Evolutionary conservation across 1,140 invertebrate genomes (phyloP).

Genomic region (Drosophila equinoxialis): DNA sequence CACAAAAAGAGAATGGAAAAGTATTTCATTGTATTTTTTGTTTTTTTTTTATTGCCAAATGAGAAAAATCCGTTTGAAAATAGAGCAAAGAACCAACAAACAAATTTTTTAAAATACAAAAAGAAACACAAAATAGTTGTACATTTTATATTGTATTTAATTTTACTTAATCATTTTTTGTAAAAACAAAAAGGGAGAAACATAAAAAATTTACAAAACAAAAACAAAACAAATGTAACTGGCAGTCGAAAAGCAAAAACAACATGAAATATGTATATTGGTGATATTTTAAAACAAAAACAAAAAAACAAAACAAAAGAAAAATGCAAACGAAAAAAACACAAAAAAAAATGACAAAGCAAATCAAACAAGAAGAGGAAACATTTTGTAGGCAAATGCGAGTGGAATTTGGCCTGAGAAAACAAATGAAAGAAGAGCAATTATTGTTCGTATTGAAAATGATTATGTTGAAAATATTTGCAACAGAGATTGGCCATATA

Average conservation of each 20-base stretch:
- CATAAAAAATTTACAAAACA: conserved; percentile 43
- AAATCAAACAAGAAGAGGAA: conserved; percentile 55
- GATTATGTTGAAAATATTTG: neutral
- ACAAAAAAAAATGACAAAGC: conserved; percentile 38
- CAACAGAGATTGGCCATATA: neutral
- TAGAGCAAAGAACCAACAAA: conserved; percentile 63
- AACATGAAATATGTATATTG: conserved; percentile 59
- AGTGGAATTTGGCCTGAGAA: neutral
- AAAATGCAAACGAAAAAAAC: conserved; percentile 25
- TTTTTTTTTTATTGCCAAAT: neutral
- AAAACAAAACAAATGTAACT: conserved; percentile 60
- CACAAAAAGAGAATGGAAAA: conserved; percentile 51
- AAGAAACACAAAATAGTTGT: conserved; percentile 67
- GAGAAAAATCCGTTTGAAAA: conserved; percentile 20
- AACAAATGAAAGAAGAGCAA: neutral
- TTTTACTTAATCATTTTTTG: conserved; percentile 71
- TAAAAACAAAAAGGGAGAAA: conserved; percentile 50
- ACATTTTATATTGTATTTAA: conserved; percentile 78
- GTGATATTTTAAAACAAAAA: conserved; percentile 71
- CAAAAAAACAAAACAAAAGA: conserved; percentile 40
- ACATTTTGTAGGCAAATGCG: conserved; percentile 8
- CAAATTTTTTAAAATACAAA: conserved; percentile 43
- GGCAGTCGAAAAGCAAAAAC: conserved; percentile 53
- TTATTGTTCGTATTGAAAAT: neutral
- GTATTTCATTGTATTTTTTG: neutral